Conservation (phyloP, 2,113 vertebrate species). For the Stegastes partitus region DNA sequence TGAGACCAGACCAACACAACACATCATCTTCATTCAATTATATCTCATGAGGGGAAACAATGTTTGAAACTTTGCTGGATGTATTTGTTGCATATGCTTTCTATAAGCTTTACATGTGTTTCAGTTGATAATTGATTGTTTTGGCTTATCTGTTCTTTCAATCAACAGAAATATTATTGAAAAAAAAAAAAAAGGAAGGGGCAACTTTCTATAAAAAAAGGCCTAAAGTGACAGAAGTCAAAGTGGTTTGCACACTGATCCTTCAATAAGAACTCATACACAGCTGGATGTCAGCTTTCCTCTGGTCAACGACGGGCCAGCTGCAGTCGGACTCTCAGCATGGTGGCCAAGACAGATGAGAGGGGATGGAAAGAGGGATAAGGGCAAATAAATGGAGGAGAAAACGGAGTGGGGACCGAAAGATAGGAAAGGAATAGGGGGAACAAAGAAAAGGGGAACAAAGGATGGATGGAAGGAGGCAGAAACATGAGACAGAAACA, state of each 20-base stretch:
- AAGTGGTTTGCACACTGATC: not conserved
- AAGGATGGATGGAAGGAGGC: conserved; percentile 43
- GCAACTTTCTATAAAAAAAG: not conserved
- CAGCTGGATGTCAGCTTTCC: conserved; percentile 68
- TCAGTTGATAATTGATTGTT: conserved; percentile 21
- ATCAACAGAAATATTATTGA: not conserved
- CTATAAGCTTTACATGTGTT: conserved; percentile 28
- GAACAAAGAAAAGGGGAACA: conserved; percentile 17
- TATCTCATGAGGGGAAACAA: conserved; percentile 28
- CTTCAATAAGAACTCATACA: conserved; percentile 31
- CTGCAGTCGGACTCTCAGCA: conserved; percentile 62
- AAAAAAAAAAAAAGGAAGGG: not conserved
- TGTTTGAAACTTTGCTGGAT: conserved; percentile 28
- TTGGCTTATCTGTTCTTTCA: not conserved
- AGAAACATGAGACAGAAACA: conserved; percentile 48
- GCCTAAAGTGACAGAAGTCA: not conserved
- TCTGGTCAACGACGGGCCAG: conserved; percentile 58
- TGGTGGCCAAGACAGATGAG: conserved; percentile 38
- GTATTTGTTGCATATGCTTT: conserved; percentile 34
- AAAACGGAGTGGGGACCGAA: conserved; percentile 12
- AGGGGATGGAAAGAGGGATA: conserved; percentile 17
- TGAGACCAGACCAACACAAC: conserved; percentile 30
- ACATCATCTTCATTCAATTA: conserved; percentile 30
- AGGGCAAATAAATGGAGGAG: conserved; percentile 39
- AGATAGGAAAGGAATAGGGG: conserved; percentile 16